phyloP scores from a whole-genome alignment of 2,888 invertebrate genomes.

The Euplagia quadripunctaria region DNA sequence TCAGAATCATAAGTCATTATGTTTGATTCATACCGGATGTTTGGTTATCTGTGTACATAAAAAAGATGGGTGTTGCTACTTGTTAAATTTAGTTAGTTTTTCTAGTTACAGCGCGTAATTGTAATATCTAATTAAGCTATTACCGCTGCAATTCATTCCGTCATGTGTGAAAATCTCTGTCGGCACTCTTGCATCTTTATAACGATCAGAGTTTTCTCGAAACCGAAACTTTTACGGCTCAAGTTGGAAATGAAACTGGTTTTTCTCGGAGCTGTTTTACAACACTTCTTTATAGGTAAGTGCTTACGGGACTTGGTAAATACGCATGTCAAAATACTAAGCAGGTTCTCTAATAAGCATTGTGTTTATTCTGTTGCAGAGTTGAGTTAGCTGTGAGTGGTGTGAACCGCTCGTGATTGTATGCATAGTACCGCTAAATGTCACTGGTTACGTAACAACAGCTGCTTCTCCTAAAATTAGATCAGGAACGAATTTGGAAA shows the following conservation, averaged over 20 bases:
- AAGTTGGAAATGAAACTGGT: constrained; percentile 36
- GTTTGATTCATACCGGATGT: not conserved
- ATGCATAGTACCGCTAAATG: constrained; percentile 48
- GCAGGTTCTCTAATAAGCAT: constrained; percentile 30
- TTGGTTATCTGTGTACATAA: not conserved
- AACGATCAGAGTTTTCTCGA: constrained; percentile 10
- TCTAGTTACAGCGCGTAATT: not conserved
- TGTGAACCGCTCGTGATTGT: constrained; percentile 9
- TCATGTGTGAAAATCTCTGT: constrained; percentile 9
- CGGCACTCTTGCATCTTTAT: constrained; percentile 6
- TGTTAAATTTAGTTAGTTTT: not conserved
- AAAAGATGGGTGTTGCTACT: not conserved
- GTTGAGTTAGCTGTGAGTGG: constrained; percentile 5
- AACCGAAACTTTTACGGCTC: constrained; percentile 20
- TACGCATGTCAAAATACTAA: constrained; percentile 32
- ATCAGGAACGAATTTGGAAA: constrained; percentile 9
- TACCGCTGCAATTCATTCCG: not conserved
- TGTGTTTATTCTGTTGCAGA: constrained; percentile 29
- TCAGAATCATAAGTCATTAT: too few species aligned
- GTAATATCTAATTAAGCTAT: constrained; percentile 1
- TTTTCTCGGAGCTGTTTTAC: constrained; percentile 24
- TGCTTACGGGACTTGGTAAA: constrained; percentile 38
- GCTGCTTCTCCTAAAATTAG: constrained; percentile 18
- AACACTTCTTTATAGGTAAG: constrained; percentile 17
- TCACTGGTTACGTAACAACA: constrained; percentile 48